A percentile compares a stretch with the other conserved stretches of the same genome.
These are phyloP conservation scores for Drosophila orosa DNA, from an alignment of 1,140 invertebrate species.

Conservation along the genomic window DNA sequence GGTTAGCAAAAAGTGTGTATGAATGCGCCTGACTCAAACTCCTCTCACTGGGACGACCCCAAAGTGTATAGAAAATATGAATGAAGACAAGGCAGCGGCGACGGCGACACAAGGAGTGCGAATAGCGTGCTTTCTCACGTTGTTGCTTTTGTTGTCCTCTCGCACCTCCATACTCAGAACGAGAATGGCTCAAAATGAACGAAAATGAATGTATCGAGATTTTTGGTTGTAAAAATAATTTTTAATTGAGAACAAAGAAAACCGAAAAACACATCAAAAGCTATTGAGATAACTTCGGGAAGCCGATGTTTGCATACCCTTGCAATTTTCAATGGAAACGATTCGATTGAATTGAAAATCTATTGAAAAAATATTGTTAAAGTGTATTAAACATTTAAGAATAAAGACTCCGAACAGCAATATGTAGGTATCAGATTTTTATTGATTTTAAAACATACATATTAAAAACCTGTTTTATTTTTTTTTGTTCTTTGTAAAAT, in stretches of 20 bases:
- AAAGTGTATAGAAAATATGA: constrained; percentile 80
- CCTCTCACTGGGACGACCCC: constrained; percentile 51
- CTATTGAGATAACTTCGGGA: too few relatives aligned
- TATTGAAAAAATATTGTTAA: not conserved
- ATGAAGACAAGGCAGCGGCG: constrained; percentile 62
- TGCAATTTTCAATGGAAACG: not conserved
- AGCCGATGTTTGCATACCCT: too few relatives aligned
- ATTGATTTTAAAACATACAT: not conserved
- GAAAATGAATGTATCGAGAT: not conserved
- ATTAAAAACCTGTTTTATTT: too few relatives aligned
- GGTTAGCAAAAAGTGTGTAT: constrained; percentile 38
- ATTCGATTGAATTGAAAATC: not conserved
- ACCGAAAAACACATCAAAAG: too few relatives aligned
- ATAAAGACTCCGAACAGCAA: not conserved
- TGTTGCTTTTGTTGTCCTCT: constrained; percentile 35
- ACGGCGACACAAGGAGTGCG: constrained; percentile 25
- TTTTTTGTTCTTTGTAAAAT: too few relatives aligned
- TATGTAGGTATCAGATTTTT: not conserved
- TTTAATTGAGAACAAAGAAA: not conserved
- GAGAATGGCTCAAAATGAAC: not conserved
- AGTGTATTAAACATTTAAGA: not conserved
- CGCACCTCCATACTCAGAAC: constrained; percentile 15
- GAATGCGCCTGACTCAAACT: constrained; percentile 70
- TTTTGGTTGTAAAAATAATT: constrained; percentile 10
- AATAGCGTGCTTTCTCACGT: constrained; percentile 30